phyloP scores from a whole-genome alignment of 2,113 vertebrate genomes.

The Neopipo cinnamomea region DNA sequence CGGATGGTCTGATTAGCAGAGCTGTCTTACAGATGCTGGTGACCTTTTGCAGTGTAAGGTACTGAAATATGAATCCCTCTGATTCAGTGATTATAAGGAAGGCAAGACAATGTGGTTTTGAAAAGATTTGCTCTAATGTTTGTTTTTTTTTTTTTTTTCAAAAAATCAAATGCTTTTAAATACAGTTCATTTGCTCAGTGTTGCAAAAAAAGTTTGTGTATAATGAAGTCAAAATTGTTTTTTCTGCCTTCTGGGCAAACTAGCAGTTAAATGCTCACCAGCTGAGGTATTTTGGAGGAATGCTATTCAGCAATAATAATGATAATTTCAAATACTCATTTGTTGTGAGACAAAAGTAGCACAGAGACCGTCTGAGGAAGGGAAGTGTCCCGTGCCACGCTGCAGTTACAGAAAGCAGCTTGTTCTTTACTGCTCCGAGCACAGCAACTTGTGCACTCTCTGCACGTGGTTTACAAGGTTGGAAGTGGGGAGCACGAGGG shows the following conservation, averaged over 20 bases:
- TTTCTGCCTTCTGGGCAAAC: not conserved
- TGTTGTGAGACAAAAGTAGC: not conserved
- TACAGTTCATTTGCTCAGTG: not conserved
- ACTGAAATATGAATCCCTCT: not conserved
- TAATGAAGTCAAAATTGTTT: not conserved
- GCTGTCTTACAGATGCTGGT: not conserved
- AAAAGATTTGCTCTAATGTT: not conserved
- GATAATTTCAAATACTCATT: not conserved
- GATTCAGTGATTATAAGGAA: not conserved
- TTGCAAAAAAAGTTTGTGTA: not conserved
- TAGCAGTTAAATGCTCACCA: not conserved
- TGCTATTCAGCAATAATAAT: not conserved
- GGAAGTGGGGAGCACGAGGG: not conserved
- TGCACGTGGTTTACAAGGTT: not conserved
- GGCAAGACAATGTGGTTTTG: not conserved
- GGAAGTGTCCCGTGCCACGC: not conserved
- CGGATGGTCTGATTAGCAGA: not conserved
- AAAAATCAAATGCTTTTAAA: not conserved
- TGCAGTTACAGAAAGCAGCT: not conserved
- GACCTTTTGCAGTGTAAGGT: not conserved
- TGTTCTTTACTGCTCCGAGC: not conserved
- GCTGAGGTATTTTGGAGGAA: not conserved
- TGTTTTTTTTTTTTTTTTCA: not conserved
- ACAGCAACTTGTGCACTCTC: not conserved
- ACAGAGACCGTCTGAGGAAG: not conserved